Conservation (phyloP, 2,113 vertebrate genomes). For the Lethenteron reissneri region DNA sequence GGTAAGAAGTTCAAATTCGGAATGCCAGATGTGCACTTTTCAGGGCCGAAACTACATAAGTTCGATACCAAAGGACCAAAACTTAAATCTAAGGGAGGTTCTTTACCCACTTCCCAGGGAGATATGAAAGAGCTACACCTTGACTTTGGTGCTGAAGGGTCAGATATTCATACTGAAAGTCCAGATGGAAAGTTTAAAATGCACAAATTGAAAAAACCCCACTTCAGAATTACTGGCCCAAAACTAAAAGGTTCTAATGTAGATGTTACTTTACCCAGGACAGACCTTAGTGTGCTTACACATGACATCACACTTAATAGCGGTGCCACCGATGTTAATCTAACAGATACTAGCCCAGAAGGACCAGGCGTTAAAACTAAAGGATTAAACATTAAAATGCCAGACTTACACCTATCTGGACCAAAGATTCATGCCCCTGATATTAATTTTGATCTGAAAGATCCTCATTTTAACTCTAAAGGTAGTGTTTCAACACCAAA, state of each 20-base stretch:
- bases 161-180: background rate
- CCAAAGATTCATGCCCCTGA: slow-evolving; percentile 1
- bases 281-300: background rate
- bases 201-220: slow-evolving; percentile 18
- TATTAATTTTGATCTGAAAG: background rate
- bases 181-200: slow-evolving; percentile 15
- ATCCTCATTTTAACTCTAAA: background rate
- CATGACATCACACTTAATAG: background rate
- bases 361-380: background rate
- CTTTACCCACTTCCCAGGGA: background rate
- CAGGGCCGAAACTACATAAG: slow-evolving; percentile 13
- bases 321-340: background rate
- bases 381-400: no score
- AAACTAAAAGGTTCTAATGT: slow-evolving; percentile 3
- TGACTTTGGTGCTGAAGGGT: slow-evolving; percentile 6
- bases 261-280: background rate
- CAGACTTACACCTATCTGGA: background rate
- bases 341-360: background rate
- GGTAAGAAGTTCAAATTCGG: slow-evolving; percentile 12
- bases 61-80: background rate
- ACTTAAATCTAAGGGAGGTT: slow-evolving; percentile 1
- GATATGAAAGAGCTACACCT: background rate
- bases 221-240: slow-evolving; percentile 27
- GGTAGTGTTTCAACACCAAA: background rate
- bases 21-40: slow-evolving; percentile 11